Evolutionary conservation across 2,888 invertebrate genomes (phyloP).

Genomic region (Tiliacea citrago): DNA sequence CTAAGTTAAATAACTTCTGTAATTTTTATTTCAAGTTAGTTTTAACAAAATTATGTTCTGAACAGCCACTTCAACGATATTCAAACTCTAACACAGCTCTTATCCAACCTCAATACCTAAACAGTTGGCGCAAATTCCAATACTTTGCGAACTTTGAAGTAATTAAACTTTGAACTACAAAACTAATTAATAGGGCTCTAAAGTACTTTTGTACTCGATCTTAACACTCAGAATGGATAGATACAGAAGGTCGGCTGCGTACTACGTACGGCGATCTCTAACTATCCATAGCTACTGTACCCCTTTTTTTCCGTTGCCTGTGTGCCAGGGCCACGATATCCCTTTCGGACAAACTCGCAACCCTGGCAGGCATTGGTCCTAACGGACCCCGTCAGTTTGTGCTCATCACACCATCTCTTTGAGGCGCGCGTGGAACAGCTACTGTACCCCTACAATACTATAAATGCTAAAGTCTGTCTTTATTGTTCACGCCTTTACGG

Average conservation of each 20-base stretch:
- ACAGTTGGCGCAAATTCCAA: slow-evolving; percentile 51
- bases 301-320: too few species aligned
- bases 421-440: too few species aligned
- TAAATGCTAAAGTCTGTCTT: neutral
- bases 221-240: slow-evolving; percentile 5
- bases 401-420: too few species aligned
- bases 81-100: slow-evolving; percentile 29
- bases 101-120: slow-evolving; percentile 25
- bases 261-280: neutral
- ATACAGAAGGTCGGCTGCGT: neutral
- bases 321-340: too few species aligned
- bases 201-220: slow-evolving; percentile 18
- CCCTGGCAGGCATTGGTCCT: too few species aligned
- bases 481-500: neutral
- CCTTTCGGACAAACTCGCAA: too few species aligned
- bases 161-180: slow-evolving; percentile 55
- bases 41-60: slow-evolving; percentile 14
- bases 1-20: slow-evolving; percentile 9
- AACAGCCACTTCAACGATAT: slow-evolving; percentile 20
- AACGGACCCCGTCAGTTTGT: too few species aligned
- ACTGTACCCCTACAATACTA: too few species aligned
- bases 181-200: slow-evolving; percentile 50
- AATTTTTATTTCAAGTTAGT: slow-evolving; percentile 24
- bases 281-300: too few species aligned
- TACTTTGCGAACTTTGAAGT: slow-evolving; percentile 46